Conservation (phyloP, 2,888 invertebrate species). For the Cotesia congregata region DNA sequence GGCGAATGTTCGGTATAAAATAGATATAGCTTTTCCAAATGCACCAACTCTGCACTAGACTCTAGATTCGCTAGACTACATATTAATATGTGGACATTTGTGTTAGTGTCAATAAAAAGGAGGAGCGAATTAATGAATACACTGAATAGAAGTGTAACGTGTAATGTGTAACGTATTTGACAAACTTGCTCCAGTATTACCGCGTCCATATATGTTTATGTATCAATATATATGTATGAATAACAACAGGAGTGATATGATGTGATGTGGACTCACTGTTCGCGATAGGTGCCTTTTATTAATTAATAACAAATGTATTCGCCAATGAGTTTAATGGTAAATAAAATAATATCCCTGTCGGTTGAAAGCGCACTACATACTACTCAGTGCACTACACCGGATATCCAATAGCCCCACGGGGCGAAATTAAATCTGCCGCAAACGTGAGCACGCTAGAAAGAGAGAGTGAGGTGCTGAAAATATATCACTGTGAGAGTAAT, state of each 20-base stretch:
- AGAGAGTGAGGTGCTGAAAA: slow-evolving; percentile 19
- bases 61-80: slow-evolving; percentile 5
- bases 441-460: slow-evolving; percentile 10
- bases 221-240: too few relatives aligned
- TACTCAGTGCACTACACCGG: neutral
- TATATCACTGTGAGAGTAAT: slow-evolving; percentile 13
- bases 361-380: slow-evolving; percentile 31
- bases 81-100: too few relatives aligned
- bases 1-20: slow-evolving; percentile 21
- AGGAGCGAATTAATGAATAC: slow-evolving; percentile 5
- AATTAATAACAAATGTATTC: slow-evolving; percentile 65
- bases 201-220: too few relatives aligned
- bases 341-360: slow-evolving; percentile 64
- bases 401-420: slow-evolving; percentile 23
- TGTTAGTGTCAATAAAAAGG: neutral
- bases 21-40: neutral
- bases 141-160: neutral
- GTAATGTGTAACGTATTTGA: slow-evolving; percentile 4
- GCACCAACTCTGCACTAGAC: neutral
- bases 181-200: neutral
- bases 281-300: slow-evolving; percentile 53
- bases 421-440: slow-evolving; percentile 38
- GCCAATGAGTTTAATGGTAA: slow-evolving; percentile 61
- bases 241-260: too few relatives aligned
- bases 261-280: slow-evolving; percentile 25